These are phyloP conservation scores for Dione juno DNA, from an alignment of 2,888 invertebrate species.

Conservation along the genomic window DNA sequence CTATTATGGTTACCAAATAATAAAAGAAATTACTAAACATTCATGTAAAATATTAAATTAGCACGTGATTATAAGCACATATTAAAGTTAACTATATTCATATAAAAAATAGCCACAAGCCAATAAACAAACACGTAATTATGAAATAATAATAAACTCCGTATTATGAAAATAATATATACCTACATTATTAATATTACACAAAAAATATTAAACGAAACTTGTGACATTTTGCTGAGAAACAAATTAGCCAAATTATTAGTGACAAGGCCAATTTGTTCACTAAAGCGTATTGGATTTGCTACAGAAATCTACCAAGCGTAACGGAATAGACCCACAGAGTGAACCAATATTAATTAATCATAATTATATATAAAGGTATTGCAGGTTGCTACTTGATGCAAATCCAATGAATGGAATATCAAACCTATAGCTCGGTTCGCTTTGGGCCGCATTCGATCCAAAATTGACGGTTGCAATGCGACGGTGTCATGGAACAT, in stretches of 20 bases:
- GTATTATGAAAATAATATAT: neutral
- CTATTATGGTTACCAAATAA: constrained; percentile 22
- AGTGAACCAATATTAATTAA: constrained; percentile 17
- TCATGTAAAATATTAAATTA: constrained; percentile 22
- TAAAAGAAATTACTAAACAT: constrained; percentile 22
- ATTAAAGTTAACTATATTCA: constrained; percentile 10
- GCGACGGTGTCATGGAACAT: constrained; percentile 80
- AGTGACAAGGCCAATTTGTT: constrained; percentile 23
- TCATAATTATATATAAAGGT: constrained; percentile 41
- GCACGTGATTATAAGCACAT: constrained; percentile 38
- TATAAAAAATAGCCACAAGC: constrained; percentile 24
- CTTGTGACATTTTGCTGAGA: constrained; percentile 20
- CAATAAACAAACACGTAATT: neutral
- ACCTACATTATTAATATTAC: neutral
- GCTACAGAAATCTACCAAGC: constrained; percentile 49
- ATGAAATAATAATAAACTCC: too few species aligned
- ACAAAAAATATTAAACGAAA: neutral
- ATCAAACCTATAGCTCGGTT: constrained; percentile 82
- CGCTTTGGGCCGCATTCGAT: constrained; percentile 70
- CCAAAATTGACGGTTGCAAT: constrained; percentile 72
- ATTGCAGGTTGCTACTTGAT: constrained; percentile 65
- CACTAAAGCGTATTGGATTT: constrained; percentile 44
- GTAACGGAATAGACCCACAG: constrained; percentile 42
- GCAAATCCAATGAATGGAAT: constrained; percentile 75
- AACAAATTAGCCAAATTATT: constrained; percentile 31